phyloP scores from a whole-genome alignment of 1,140 invertebrate genomes.

The Sesamia nonagrioides region DNA sequence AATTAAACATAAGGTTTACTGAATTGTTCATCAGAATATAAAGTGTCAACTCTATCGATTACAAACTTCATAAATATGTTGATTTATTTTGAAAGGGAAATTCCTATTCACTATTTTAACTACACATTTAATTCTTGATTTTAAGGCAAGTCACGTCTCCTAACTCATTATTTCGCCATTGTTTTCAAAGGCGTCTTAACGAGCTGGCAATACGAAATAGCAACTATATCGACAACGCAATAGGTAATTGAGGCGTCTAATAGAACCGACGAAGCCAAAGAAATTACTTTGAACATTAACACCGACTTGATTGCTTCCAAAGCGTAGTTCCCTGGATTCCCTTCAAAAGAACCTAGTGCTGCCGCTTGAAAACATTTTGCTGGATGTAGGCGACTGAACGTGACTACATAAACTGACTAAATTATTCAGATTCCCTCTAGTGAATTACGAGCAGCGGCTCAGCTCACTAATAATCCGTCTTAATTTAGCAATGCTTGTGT shows the following conservation, averaged over 20 bases:
- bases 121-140: slow-evolving; percentile 19
- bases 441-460: slow-evolving; percentile 61
- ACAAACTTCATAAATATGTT: slow-evolving; percentile 17
- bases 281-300: slow-evolving; percentile 79
- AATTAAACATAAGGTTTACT: no score
- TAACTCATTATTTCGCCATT: slow-evolving; percentile 27
- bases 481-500: slow-evolving; percentile 49
- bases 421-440: slow-evolving; percentile 69
- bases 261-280: slow-evolving; percentile 67
- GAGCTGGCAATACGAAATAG: slow-evolving; percentile 7
- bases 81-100: slow-evolving; percentile 25
- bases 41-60: not conserved
- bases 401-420: slow-evolving; percentile 67
- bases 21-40: not conserved
- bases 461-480: slow-evolving; percentile 45
- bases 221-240: slow-evolving; percentile 41
- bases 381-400: slow-evolving; percentile 64
- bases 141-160: slow-evolving; percentile 32
- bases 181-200: slow-evolving; percentile 13
- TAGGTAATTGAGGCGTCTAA: slow-evolving; percentile 60
- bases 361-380: slow-evolving; percentile 69
- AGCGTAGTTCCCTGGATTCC: slow-evolving; percentile 73
- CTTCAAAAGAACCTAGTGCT: slow-evolving; percentile 66
- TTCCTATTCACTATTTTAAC: slow-evolving; percentile 18
- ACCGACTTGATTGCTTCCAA: slow-evolving; percentile 77